phyloP scores from a whole-genome alignment of 2,888 invertebrate genomes.

The Neocrepidodera transversa region DNA sequence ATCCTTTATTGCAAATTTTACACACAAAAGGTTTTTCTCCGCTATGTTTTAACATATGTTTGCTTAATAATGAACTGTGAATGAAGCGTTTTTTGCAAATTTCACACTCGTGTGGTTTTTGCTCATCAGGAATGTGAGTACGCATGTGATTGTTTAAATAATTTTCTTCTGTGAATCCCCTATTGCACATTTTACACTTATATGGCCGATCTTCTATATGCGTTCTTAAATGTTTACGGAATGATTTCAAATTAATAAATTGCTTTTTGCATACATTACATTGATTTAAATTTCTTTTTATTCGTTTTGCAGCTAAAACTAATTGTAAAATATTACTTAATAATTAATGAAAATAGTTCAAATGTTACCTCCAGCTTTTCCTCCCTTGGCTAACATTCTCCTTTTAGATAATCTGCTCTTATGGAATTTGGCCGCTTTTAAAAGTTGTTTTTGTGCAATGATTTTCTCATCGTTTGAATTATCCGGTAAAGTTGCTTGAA shows the following conservation, averaged over 20 bases:
- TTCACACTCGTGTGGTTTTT: slow-evolving; percentile 61
- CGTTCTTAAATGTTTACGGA: slow-evolving; percentile 60
- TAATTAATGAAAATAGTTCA: neutral
- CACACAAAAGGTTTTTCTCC: slow-evolving; percentile 63
- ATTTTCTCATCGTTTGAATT: slow-evolving; percentile 55
- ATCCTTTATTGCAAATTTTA: slow-evolving; percentile 58
- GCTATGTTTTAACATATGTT: slow-evolving; percentile 61
- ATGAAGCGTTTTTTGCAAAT: slow-evolving; percentile 61
- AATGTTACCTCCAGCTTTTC: slow-evolving; percentile 45
- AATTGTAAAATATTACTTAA: slow-evolving; percentile 11
- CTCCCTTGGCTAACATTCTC: slow-evolving; percentile 53
- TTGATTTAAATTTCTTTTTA: slow-evolving; percentile 55
- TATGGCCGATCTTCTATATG: slow-evolving; percentile 61
- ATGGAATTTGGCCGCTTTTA: slow-evolving; percentile 56
- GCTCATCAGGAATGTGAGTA: slow-evolving; percentile 56
- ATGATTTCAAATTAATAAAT: slow-evolving; percentile 60
- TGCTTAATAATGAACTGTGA: slow-evolving; percentile 59
- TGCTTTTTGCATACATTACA: slow-evolving; percentile 61
- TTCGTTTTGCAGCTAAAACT: slow-evolving; percentile 50
- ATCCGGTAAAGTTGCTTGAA: slow-evolving; percentile 47
- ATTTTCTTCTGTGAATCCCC: slow-evolving; percentile 60
- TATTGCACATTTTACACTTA: slow-evolving; percentile 58
- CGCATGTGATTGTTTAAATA: slow-evolving; percentile 61
- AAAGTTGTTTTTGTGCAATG: slow-evolving; percentile 58
- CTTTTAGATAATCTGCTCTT: slow-evolving; percentile 55